These are phyloP conservation scores for Aethes cnicana DNA, from an alignment of 2,888 invertebrate species.

Conservation along the genomic window DNA sequence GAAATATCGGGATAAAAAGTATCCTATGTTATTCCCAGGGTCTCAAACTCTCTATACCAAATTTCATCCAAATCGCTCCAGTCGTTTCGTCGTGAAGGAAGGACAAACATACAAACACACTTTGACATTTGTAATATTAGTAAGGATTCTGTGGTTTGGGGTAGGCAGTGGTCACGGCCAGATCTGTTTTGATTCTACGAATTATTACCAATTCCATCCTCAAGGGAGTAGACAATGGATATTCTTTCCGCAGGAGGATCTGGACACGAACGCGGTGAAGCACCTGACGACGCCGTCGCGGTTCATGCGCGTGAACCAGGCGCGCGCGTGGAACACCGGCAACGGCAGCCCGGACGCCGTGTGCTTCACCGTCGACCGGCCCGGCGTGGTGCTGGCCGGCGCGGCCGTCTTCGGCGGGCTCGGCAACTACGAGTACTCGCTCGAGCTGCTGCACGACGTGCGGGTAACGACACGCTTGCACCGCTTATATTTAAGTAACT, in stretches of 20 bases:
- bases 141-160: too few species aligned
- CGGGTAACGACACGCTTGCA: slow-evolving; percentile 46
- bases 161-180: too few species aligned
- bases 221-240: neutral
- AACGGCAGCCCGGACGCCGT: slow-evolving; percentile 98
- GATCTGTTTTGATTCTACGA: too few species aligned
- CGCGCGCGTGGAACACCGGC: slow-evolving; percentile 97
- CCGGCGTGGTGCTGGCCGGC: slow-evolving; percentile 94
- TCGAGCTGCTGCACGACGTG: slow-evolving; percentile 91
- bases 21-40: too few species aligned
- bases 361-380: slow-evolving; percentile 94
- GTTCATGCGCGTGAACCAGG: slow-evolving; percentile 94
- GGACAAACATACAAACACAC: too few species aligned
- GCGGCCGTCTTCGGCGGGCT: slow-evolving; percentile 95
- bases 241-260: slow-evolving; percentile 82
- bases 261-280: slow-evolving; percentile 86
- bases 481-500: neutral
- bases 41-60: too few species aligned
- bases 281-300: slow-evolving; percentile 93
- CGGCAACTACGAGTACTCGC: slow-evolving; percentile 94
- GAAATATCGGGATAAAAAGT: too few species aligned
- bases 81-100: too few species aligned
- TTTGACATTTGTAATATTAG: too few species aligned
- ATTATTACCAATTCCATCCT: too few species aligned
- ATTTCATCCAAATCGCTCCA: too few species aligned